A percentile compares a stretch with the other conserved stretches of the same genome.
These are phyloP conservation scores for Aplidium turbinatum DNA, from an alignment of 23 tunicate species.

Conservation along the genomic window DNA sequence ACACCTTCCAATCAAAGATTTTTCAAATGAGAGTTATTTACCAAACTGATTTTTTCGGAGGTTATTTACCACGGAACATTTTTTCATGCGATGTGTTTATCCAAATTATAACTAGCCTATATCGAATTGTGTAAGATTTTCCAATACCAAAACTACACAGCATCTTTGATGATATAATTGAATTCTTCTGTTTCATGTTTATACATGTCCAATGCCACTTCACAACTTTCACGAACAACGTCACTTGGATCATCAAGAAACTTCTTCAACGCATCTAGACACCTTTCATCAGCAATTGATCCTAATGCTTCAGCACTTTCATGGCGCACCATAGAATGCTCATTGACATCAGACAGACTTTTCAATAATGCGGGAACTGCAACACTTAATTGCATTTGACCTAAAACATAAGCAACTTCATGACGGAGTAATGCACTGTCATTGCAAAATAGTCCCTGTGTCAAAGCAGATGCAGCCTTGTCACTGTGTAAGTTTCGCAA, in stretches of 20 bases:
- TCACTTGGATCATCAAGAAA: constrained; percentile 38
- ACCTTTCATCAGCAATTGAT: constrained; percentile 64
- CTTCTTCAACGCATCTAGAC: constrained; percentile 45
- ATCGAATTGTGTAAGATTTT: too few species aligned
- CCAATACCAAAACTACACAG: background rate
- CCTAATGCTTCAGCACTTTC: constrained; percentile 99
- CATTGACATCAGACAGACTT: constrained; percentile 39
- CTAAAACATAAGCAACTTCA: constrained; percentile 94
- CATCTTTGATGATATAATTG: constrained; percentile 39
- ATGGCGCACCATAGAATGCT: constrained; percentile 91
- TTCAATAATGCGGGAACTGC: constrained; percentile 55
- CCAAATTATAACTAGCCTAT: too few species aligned
- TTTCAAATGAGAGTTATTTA: too few species aligned
- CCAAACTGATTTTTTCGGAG: too few species aligned
- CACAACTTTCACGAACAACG: constrained; percentile 94
- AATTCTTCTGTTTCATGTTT: constrained; percentile 80
- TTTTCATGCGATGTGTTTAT: too few species aligned
- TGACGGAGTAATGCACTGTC: constrained; percentile 91
- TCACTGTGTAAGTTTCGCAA: constrained; percentile 74
- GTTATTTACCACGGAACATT: too few species aligned
- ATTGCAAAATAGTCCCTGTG: constrained; percentile 64
- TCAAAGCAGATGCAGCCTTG: constrained; percentile 57
- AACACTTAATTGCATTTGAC: constrained; percentile 76
- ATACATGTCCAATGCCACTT: constrained; percentile 96
- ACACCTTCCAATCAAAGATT: too few species aligned